phyloP scores from a whole-genome alignment of 2,888 invertebrate genomes.

The Encarsia formosa region DNA sequence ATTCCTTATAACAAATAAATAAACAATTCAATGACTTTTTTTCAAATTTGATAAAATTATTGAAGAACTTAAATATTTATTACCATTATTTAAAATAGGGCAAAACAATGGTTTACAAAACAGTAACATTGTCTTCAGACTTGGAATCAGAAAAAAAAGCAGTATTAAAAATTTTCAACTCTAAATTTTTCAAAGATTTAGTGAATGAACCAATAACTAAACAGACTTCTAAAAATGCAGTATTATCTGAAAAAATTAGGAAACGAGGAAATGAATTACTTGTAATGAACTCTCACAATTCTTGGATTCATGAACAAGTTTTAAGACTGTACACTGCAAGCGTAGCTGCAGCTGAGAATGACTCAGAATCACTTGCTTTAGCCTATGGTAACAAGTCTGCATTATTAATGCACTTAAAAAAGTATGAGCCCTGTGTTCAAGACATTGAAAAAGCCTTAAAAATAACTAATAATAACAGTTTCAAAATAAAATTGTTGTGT shows the following conservation, averaged over 20 bases:
- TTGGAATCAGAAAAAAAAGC: neutral
- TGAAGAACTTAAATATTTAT: too few species aligned
- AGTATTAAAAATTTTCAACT: neutral
- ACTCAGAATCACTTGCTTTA: neutral
- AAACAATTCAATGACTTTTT: too few species aligned
- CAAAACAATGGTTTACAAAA: too few species aligned
- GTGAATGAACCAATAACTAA: neutral
- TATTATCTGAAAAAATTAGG: neutral
- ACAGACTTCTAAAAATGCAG: neutral
- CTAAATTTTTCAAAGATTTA: neutral
- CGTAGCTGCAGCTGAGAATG: neutral
- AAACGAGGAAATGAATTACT: neutral
- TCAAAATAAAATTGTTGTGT: slow-evolving; percentile 7
- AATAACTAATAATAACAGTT: neutral
- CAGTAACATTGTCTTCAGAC: too few species aligned
- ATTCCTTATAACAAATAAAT: too few species aligned
- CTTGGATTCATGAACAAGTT: neutral
- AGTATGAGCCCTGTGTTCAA: neutral
- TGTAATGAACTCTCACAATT: neutral
- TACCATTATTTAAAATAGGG: neutral
- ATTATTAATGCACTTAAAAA: neutral
- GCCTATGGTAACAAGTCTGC: neutral
- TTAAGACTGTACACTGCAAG: neutral
- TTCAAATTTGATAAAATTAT: too few species aligned
- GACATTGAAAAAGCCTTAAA: neutral